phyloP scores from a whole-genome alignment of 2,888 invertebrate genomes.

The Eurytoma californica region DNA sequence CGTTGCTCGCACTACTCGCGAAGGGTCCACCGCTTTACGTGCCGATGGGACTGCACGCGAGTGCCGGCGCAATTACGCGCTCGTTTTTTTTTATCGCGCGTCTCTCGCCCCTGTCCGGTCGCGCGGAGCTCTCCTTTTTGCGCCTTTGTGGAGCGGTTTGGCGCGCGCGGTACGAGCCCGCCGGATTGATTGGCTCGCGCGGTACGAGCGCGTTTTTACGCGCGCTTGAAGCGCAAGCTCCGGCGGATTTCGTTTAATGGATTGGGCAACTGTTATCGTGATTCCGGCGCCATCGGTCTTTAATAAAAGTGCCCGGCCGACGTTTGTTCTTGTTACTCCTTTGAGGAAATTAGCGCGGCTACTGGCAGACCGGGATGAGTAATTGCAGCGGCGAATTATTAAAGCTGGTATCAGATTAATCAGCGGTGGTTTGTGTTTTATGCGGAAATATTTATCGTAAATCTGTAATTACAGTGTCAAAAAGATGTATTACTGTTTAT shows the following conservation, averaged over 20 bases:
- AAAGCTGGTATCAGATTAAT: no score
- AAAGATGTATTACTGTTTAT: no score
- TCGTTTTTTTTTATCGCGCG: constrained; percentile 26
- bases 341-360: no score
- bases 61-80: constrained; percentile 30
- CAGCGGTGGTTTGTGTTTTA: no score
- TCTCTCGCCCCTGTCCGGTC: background rate
- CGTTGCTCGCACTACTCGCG: background rate
- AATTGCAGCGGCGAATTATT: no score
- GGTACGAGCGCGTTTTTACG: background rate
- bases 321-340: background rate
- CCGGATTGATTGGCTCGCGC: constrained; percentile 10
- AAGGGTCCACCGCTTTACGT: constrained; percentile 12
- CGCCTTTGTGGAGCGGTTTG: background rate
- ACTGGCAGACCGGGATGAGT: no score
- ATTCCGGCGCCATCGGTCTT: background rate
- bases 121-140: background rate
- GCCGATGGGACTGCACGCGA: constrained; percentile 2
- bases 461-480: no score
- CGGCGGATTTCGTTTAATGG: background rate
- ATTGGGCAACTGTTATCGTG: background rate
- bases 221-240: constrained; percentile 1
- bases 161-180: background rate
- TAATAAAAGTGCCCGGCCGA: background rate
- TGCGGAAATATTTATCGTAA: no score